phyloP scores from a whole-genome alignment of 2,888 invertebrate genomes.

The Lasioglossum morio region DNA sequence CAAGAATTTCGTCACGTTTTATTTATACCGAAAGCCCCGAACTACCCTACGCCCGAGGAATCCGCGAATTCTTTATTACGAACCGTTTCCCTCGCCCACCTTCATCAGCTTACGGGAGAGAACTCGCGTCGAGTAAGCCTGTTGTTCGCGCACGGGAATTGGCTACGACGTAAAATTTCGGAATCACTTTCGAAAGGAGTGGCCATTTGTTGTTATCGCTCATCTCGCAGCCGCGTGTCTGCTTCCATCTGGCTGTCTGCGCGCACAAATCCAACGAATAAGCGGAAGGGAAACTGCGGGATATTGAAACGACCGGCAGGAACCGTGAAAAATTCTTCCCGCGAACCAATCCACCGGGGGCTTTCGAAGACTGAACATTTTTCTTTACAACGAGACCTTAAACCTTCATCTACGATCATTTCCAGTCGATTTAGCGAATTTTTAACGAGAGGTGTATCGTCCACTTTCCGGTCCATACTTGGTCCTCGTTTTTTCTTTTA shows the following conservation, averaged over 20 bases:
- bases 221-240: not conserved
- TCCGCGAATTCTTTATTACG: constrained; percentile 22
- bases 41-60: constrained; percentile 15
- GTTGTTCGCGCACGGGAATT: constrained; percentile 3
- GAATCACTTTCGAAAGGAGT: not conserved
- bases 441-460: too few species aligned
- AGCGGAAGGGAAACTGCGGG: not conserved
- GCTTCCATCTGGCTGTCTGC: not conserved
- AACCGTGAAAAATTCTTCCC: not conserved
- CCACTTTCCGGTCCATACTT: too few species aligned
- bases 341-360: too few species aligned
- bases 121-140: too few species aligned
- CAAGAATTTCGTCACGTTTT: constrained; percentile 26
- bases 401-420: too few species aligned
- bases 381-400: too few species aligned
- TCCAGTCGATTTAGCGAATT: too few species aligned
- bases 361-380: too few species aligned
- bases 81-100: not conserved
- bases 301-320: not conserved
- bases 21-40: not conserved
- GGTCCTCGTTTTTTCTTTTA: too few species aligned
- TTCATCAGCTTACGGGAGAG: not conserved
- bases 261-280: not conserved
- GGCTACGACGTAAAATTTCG: constrained; percentile 8
- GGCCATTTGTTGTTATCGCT: constrained; percentile 24